Conservation (phyloP, 2,113 vertebrate genomes). For the Urocitellus parryii region DNA sequence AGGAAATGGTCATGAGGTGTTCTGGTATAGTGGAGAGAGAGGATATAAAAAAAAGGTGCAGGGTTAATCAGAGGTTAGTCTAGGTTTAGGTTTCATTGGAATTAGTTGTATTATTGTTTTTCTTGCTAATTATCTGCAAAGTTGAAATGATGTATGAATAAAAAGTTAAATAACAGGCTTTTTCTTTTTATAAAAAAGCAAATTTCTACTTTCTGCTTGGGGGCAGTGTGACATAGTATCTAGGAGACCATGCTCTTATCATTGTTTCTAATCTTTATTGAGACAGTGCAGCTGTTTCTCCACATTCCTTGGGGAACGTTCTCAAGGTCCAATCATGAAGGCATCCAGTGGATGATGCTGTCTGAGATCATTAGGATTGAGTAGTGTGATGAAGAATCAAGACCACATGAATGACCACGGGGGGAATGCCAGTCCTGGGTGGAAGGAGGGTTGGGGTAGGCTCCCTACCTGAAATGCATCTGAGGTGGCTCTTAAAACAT, state of each 20-base stretch:
- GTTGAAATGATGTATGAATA: not conserved
- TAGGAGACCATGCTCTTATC: no score
- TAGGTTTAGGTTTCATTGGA: fast-evolving
- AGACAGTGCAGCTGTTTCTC: fast-evolving
- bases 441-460: not conserved
- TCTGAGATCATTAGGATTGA: not conserved
- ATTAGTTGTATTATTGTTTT: not conserved
- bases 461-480: not conserved
- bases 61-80: no score
- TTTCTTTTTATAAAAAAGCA: not conserved
- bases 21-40: not conserved
- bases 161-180: not conserved
- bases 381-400: no score
- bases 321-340: not conserved
- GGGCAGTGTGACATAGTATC: not conserved
- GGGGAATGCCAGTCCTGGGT: not conserved
- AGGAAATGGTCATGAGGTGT: not conserved
- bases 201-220: not conserved
- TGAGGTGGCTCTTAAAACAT: not conserved
- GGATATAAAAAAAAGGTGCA: not conserved
- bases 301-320: fast-evolving
- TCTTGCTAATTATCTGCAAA: not conserved
- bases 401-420: not conserved
- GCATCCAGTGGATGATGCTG: not conserved
- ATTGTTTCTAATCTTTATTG: no score